A percentile compares a stretch with the other conserved stretches of the same genome.
phyloP scores from a whole-genome alignment of 2,888 invertebrate genomes.

The Galeruca laticollis region DNA sequence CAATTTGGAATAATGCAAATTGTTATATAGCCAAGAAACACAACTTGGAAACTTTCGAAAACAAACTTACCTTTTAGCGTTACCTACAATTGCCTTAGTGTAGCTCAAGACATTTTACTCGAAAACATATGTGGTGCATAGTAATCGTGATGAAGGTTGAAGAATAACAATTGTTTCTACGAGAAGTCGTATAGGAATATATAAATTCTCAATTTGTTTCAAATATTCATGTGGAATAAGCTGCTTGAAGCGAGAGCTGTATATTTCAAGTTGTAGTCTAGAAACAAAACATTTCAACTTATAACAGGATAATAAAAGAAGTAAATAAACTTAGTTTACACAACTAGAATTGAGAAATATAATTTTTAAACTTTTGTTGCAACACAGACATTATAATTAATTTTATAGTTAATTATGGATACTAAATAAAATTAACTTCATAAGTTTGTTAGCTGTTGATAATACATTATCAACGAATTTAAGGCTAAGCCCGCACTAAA shows the following conservation, averaged over 20 bases:
- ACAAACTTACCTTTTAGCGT: slow-evolving; percentile 19
- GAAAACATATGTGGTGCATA: not conserved
- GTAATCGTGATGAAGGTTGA: not conserved
- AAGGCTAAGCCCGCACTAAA: too few relatives aligned
- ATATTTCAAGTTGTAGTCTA: too few relatives aligned
- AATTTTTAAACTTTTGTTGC: too few relatives aligned
- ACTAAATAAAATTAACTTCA: too few relatives aligned
- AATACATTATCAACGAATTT: too few relatives aligned
- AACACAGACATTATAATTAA: too few relatives aligned
- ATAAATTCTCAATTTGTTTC: not conserved
- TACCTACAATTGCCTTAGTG: slow-evolving; percentile 9
- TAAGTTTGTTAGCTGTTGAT: too few relatives aligned
- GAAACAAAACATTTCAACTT: too few relatives aligned
- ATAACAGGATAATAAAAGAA: too few relatives aligned
- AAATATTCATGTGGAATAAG: not conserved
- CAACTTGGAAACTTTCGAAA: slow-evolving; percentile 24
- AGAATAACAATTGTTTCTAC: not conserved
- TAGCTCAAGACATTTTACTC: slow-evolving; percentile 2
- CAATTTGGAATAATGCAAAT: slow-evolving; percentile 21
- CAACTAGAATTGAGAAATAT: too few relatives aligned
- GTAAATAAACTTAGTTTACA: too few relatives aligned
- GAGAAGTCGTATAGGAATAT: not conserved
- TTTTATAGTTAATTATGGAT: too few relatives aligned
- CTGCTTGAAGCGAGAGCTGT: not conserved
- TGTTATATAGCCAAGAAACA: slow-evolving; percentile 1